A percentile compares a stretch with the other conserved stretches of the same genome.
Evolutionary conservation across 2,888 invertebrate genomes (phyloP).

Genomic region (Muscina levida): DNA sequence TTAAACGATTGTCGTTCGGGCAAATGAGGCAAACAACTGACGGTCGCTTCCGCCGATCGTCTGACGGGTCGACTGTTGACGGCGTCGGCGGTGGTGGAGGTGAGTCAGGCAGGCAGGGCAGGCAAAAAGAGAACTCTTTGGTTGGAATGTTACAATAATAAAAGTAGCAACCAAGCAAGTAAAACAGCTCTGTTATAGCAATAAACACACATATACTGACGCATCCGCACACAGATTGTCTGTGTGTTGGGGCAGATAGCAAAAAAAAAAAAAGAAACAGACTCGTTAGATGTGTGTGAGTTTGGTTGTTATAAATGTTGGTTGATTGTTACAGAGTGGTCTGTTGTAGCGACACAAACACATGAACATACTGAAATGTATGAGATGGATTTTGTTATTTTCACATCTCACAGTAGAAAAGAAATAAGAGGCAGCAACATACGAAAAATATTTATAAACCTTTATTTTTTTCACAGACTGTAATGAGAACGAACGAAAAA

Average conservation of each 20-base stretch:
- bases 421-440: conserved; percentile 9
- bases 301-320: conserved; percentile 35
- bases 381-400: conserved; percentile 63
- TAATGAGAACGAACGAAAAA: conserved; percentile 68
- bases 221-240: conserved; percentile 34
- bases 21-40: conserved; percentile 51
- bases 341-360: conserved; percentile 24
- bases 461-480: conserved; percentile 62
- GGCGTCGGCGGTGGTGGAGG: conserved; percentile 37
- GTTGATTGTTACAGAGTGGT: conserved; percentile 50
- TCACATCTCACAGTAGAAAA: conserved; percentile 56
- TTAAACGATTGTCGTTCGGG: conserved; percentile 58
- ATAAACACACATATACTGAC: conserved; percentile 18
- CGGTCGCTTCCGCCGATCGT: conserved; percentile 33
- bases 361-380: conserved; percentile 14
- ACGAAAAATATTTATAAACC: conserved; percentile 49
- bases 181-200: conserved; percentile 48
- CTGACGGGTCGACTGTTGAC: conserved; percentile 60
- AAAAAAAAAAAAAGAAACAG: conserved; percentile 40
- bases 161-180: conserved; percentile 56
- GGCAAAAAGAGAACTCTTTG: conserved; percentile 58
- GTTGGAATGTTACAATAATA: conserved; percentile 63
- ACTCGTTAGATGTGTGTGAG: conserved; percentile 42
- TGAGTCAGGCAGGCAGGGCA: conserved; percentile 30
- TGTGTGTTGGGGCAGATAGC: conserved; percentile 61